Conservation (phyloP, 1,140 invertebrate genomes). For the Eriosoma lanigerum region DNA sequence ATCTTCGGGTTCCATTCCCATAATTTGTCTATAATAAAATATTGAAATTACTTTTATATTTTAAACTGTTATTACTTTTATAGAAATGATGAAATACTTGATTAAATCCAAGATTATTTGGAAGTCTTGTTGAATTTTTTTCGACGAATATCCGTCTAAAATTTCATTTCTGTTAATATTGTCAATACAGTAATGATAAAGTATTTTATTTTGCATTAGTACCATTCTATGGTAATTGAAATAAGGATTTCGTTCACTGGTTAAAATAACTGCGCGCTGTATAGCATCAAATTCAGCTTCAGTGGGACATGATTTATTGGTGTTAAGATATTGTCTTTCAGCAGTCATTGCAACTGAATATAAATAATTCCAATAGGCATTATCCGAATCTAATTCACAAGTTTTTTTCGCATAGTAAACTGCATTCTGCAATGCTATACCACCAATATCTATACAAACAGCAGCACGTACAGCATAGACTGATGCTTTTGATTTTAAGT, state of each 20-base stretch:
- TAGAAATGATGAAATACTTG: not conserved
- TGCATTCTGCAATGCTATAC: not conserved
- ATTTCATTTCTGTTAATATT: not conserved
- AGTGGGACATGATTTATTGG: conserved; percentile 18
- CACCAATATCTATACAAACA: conserved; percentile 10
- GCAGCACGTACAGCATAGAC: not conserved
- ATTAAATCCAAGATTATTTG: not conserved
- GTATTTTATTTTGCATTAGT: not conserved
- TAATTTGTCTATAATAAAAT: not conserved
- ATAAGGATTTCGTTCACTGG: conserved; percentile 23
- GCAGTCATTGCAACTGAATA: conserved; percentile 1
- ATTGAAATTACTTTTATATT: no score
- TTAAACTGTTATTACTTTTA: not conserved
- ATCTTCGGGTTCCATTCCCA: conserved; percentile 7
- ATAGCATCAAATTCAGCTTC: conserved; percentile 8
- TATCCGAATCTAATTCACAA: conserved; percentile 28
- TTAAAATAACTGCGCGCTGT: conserved; percentile 16
- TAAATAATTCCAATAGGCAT: not conserved
- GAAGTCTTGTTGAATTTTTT: not conserved
- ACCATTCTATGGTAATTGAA: conserved; percentile 30
- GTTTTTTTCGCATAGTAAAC: conserved; percentile 18
- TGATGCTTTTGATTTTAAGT: conserved; percentile 3
- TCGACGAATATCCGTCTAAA: not conserved
- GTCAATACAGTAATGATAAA: conserved; percentile 1
- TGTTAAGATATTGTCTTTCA: conserved; percentile 15